Conservation (phyloP, 2,888 invertebrate species). For the Orthonevra nobilis region DNA sequence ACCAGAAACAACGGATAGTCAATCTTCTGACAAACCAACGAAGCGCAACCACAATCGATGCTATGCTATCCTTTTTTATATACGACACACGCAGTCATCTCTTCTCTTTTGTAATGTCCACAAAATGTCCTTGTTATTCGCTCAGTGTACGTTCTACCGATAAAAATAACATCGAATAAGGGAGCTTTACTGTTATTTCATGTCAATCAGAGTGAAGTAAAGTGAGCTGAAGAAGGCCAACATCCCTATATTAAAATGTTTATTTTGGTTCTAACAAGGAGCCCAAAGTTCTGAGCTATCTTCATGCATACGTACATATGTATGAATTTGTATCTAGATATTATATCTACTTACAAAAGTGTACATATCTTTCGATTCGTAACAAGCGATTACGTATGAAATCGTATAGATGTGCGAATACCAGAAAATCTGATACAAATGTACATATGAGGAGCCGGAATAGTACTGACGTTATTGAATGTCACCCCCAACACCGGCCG, state of each 20-base stretch:
- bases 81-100: slow-evolving; percentile 36
- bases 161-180: slow-evolving; percentile 60
- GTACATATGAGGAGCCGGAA: no score
- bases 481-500: no score
- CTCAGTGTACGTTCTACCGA: slow-evolving; percentile 42
- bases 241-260: slow-evolving; percentile 44
- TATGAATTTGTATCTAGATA: neutral
- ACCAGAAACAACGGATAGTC: no score
- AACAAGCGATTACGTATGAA: no score
- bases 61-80: slow-evolving; percentile 24
- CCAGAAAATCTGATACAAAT: no score
- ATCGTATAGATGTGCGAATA: no score
- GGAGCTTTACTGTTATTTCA: slow-evolving; percentile 53
- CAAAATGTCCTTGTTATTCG: slow-evolving; percentile 40
- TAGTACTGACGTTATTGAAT: no score
- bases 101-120: slow-evolving; percentile 16
- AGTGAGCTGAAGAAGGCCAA: slow-evolving; percentile 47
- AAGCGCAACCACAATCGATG: slow-evolving; percentile 56
- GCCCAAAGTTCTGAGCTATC: slow-evolving; percentile 12
- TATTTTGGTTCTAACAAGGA: slow-evolving; percentile 48
- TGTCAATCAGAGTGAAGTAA: slow-evolving; percentile 63
- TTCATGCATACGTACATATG: no score
- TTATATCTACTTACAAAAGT: neutral
- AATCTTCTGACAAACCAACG: slow-evolving; percentile 36
- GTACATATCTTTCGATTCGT: slow-evolving; percentile 11